Conservation (phyloP, 92 coral and sea anemone genomes). For the Parazoanthus darwini region DNA sequence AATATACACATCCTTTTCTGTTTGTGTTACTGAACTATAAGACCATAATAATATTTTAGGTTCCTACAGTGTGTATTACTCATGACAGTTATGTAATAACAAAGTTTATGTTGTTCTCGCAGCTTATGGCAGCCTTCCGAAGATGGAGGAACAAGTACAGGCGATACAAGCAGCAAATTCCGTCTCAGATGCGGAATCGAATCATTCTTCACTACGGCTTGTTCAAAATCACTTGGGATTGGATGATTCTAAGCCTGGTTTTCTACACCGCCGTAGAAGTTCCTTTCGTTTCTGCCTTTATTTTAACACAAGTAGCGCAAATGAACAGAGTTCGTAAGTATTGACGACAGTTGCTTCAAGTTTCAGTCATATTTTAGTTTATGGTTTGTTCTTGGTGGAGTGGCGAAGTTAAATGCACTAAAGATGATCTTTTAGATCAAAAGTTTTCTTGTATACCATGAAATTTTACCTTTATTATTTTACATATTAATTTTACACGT, state of each 20-base stretch:
- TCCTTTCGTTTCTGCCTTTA: constrained; percentile 88
- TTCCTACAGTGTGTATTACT: not conserved
- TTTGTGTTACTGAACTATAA: no score
- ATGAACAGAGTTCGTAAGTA: constrained; percentile 43
- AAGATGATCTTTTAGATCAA: not conserved
- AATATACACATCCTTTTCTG: not conserved
- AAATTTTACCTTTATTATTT: not conserved
- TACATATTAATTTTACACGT: not conserved
- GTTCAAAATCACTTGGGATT: constrained; percentile 97
- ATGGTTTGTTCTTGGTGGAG: not conserved
- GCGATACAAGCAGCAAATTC: constrained; percentile 81
- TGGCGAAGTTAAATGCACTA: not conserved
- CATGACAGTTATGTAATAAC: not conserved
- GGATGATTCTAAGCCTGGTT: constrained; percentile 86
- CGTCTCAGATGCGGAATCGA: constrained; percentile 92
- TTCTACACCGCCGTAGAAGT: constrained; percentile 97
- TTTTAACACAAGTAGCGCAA: constrained; percentile 58
- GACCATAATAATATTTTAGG: not conserved
- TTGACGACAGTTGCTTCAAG: not conserved
- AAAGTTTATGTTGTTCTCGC: constrained; percentile 2
- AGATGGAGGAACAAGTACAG: constrained; percentile 91
- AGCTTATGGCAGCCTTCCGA: constrained; percentile 97
- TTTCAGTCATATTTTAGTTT: not conserved
- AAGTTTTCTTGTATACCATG: no score
- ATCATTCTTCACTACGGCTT: constrained; percentile 93